A percentile compares a stretch with the other conserved stretches of the same genome.
These are phyloP conservation scores for Chymomyza caudatula DNA, from an alignment of 2,888 invertebrate species.

Conservation along the genomic window DNA sequence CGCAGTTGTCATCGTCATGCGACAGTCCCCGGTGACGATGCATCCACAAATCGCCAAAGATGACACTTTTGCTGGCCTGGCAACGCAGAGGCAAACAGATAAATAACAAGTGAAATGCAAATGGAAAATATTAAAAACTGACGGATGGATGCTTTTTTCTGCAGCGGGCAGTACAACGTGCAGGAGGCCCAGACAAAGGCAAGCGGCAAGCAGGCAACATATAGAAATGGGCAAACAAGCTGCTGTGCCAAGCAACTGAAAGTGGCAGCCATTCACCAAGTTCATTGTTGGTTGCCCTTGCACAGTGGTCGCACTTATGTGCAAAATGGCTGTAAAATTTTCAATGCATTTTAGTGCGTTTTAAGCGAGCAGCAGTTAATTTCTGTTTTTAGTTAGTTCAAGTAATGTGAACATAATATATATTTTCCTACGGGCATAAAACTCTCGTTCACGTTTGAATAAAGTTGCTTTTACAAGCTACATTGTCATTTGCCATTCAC, in stretches of 20 bases:
- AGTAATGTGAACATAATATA: too few species aligned
- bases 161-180: neutral
- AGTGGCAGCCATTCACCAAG: conserved; percentile 31
- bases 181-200: conserved; percentile 32
- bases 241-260: neutral
- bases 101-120: conserved; percentile 70
- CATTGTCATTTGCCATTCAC: too few species aligned
- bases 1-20: neutral
- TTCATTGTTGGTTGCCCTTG: conserved; percentile 40
- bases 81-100: conserved; percentile 41
- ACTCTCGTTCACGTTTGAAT: too few species aligned
- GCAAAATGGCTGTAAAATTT: too few species aligned
- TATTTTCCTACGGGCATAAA: too few species aligned
- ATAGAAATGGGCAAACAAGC: conserved; percentile 38
- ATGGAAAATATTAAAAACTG: conserved; percentile 75
- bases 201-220: conserved; percentile 8
- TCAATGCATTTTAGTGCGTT: too few species aligned
- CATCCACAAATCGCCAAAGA: conserved; percentile 1
- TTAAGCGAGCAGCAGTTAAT: too few species aligned
- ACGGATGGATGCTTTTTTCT: conserved; percentile 68
- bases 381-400: too few species aligned
- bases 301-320: conserved; percentile 33
- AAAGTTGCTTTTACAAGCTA: too few species aligned
- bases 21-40: neutral
- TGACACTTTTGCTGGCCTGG: neutral